Percentiles rank a stretch among this genome's conserved stretches.
These are phyloP conservation scores for Leptinotarsa tumamoca DNA, from an alignment of 2,888 invertebrate species.

Conservation along the genomic window DNA sequence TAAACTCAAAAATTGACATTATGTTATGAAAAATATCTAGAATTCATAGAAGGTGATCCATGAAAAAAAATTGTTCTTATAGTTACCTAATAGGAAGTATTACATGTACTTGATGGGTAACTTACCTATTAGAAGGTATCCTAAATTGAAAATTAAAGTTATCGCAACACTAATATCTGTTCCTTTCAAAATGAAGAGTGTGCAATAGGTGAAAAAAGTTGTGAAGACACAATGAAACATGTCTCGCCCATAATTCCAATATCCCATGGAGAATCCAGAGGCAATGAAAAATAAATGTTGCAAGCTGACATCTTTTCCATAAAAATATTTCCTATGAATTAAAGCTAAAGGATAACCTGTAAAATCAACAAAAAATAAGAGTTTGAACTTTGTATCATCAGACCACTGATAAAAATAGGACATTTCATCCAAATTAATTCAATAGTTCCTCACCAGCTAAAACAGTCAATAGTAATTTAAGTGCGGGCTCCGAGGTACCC, in stretches of 20 bases:
- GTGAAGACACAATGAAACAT: slow-evolving; percentile 82
- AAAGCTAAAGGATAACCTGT: slow-evolving; percentile 81
- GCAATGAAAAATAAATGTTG: slow-evolving; percentile 82
- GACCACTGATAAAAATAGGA: slow-evolving; percentile 7
- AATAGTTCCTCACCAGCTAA: slow-evolving; percentile 60
- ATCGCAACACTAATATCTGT: slow-evolving; percentile 74
- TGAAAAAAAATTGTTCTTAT: too few species aligned
- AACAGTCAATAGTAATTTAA: slow-evolving; percentile 62
- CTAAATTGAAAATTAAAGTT: slow-evolving; percentile 86
- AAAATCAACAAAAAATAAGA: slow-evolving; percentile 52
- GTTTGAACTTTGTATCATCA: slow-evolving; percentile 1
- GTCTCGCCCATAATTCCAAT: slow-evolving; percentile 86
- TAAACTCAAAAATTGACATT: too few species aligned
- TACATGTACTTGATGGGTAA: background rate
- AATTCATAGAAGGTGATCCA: too few species aligned
- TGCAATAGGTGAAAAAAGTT: slow-evolving; percentile 77
- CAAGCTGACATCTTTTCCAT: slow-evolving; percentile 68
- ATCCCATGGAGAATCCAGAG: slow-evolving; percentile 80
- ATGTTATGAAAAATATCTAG: too few species aligned
- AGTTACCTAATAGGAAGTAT: too few species aligned
- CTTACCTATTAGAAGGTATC: slow-evolving; percentile 76
- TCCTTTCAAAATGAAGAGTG: slow-evolving; percentile 75
- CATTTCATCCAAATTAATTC: slow-evolving; percentile 8
- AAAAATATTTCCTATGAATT: slow-evolving; percentile 72
- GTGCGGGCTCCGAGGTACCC: slow-evolving; percentile 61